A percentile compares a stretch with the other conserved stretches of the same genome.
Evolutionary conservation across 2,888 invertebrate species (phyloP).

Genomic region (Drosophila testacea): DNA sequence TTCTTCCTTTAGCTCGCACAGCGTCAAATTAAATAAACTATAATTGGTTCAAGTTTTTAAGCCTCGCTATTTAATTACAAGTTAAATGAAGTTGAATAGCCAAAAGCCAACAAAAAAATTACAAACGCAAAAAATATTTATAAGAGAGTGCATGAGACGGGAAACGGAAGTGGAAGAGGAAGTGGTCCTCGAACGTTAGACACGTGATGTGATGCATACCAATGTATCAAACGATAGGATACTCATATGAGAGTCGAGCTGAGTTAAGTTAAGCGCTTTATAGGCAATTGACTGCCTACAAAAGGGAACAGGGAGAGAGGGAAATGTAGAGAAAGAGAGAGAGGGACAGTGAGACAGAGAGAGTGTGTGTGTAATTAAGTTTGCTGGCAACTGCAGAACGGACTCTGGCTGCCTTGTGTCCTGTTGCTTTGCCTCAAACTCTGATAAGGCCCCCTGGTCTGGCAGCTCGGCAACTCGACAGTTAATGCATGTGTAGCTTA

Average conservation of each 20-base stretch:
- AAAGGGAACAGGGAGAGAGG: background rate
- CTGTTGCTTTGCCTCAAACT: constrained; percentile 29
- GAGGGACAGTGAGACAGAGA: background rate
- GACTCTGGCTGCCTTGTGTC: constrained; percentile 34
- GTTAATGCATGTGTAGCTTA: constrained; percentile 77
- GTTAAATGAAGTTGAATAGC: constrained; percentile 68
- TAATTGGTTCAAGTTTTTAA: constrained; percentile 79
- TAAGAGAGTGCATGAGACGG: background rate
- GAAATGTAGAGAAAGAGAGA: background rate
- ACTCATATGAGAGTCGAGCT: constrained; percentile 5
- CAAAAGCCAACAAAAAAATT: constrained; percentile 32
- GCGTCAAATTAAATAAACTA: constrained; percentile 71
- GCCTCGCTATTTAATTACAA: constrained; percentile 62
- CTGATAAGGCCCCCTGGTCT: constrained; percentile 1
- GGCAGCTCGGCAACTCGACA: constrained; percentile 50
- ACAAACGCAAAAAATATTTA: constrained; percentile 38
- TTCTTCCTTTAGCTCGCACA: constrained; percentile 12
- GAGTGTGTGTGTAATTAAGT: constrained; percentile 65
- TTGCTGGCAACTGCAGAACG: constrained; percentile 48
- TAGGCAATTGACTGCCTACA: constrained; percentile 32
- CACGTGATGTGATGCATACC: constrained; percentile 47
- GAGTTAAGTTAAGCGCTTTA: constrained; percentile 27
- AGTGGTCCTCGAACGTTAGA: constrained; percentile 27
- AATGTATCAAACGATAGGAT: constrained; percentile 32
- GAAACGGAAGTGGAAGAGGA: background rate